Evolutionary conservation across 2,888 invertebrate genomes (phyloP).

Genomic region (Diarsia rubi): DNA sequence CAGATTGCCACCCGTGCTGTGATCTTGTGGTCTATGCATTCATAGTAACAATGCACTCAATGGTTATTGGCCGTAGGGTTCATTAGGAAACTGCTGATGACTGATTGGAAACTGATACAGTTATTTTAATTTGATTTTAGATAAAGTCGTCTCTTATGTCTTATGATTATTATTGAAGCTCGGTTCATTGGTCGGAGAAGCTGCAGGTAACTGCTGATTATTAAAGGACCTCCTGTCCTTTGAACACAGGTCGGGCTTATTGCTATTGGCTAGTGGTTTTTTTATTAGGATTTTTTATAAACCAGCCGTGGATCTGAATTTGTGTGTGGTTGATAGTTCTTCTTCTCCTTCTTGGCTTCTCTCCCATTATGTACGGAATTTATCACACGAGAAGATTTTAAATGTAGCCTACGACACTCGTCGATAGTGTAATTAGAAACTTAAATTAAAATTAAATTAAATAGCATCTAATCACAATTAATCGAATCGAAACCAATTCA

Average conservation of each 20-base stretch:
- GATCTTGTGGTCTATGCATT: slow-evolving; percentile 15
- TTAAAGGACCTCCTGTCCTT: no score
- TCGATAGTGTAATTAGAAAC: no score
- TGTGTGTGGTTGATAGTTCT: not conserved
- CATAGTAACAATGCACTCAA: slow-evolving; percentile 1
- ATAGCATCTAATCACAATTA: no score
- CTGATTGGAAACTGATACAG: not conserved
- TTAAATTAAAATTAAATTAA: no score
- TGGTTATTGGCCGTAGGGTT: not conserved
- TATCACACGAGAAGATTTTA: no score
- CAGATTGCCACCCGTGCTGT: not conserved
- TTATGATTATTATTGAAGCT: not conserved
- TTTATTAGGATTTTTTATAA: not conserved
- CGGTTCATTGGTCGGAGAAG: no score
- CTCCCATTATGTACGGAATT: no score
- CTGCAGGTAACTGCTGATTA: not conserved
- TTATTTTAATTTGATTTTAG: not conserved
- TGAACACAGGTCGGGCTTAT: no score
- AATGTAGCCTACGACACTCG: no score
- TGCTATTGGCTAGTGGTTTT: not conserved
- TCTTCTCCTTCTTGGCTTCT: no score
- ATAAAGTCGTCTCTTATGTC: not conserved
- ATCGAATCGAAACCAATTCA: no score
- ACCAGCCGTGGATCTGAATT: not conserved
- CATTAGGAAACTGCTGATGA: slow-evolving; percentile 4